Percentiles rank a stretch among this genome's conserved stretches.
Conservation (phyloP, 1,140 invertebrate species). For the Cyrtorhinus lividipennis region DNA sequence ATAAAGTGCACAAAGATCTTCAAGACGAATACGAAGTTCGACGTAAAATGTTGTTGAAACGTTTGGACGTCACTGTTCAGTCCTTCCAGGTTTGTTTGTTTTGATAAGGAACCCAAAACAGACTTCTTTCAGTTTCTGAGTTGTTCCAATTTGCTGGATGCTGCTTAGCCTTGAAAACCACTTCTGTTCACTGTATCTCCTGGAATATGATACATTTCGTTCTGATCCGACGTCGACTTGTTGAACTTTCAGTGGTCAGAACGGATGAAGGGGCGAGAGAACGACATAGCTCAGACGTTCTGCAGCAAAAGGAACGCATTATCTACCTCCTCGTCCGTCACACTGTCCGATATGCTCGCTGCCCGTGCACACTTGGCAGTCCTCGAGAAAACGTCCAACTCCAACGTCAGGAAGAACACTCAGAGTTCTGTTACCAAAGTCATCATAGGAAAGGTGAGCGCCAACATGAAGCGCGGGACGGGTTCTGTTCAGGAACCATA, state of each 20-base stretch:
- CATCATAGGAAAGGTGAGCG: conserved; percentile 59
- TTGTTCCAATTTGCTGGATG: too few relatives aligned
- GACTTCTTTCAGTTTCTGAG: too few relatives aligned
- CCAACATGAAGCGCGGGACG: too few relatives aligned
- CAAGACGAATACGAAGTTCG: conserved; percentile 66
- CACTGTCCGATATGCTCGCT: conserved; percentile 58
- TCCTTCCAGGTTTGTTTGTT: conserved; percentile 65
- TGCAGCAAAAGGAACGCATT: conserved; percentile 48
- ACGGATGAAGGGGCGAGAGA: conserved; percentile 52
- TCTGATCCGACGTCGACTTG: too few relatives aligned
- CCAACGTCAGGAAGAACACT: conserved; percentile 62
- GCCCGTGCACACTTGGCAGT: conserved; percentile 66
- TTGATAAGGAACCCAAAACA: too few relatives aligned
- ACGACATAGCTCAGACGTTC: conserved; percentile 55
- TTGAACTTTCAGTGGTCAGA: conserved; percentile 79
- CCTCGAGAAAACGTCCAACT: conserved; percentile 76
- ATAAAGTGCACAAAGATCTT: conserved; percentile 52
- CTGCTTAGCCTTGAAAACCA: too few relatives aligned
- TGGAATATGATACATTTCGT: too few relatives aligned
- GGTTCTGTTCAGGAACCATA: too few relatives aligned
- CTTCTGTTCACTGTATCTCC: too few relatives aligned
- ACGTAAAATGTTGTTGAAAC: conserved; percentile 73
- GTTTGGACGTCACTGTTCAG: conserved; percentile 86
- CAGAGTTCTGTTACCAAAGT: conserved; percentile 69
- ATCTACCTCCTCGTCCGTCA: conserved; percentile 43